Evolutionary conservation across 2,797 vertebrate species (phyloP), one percentile per base, ranked within the genome.

Genomic region (Chromobotia macracanthus): DNA sequence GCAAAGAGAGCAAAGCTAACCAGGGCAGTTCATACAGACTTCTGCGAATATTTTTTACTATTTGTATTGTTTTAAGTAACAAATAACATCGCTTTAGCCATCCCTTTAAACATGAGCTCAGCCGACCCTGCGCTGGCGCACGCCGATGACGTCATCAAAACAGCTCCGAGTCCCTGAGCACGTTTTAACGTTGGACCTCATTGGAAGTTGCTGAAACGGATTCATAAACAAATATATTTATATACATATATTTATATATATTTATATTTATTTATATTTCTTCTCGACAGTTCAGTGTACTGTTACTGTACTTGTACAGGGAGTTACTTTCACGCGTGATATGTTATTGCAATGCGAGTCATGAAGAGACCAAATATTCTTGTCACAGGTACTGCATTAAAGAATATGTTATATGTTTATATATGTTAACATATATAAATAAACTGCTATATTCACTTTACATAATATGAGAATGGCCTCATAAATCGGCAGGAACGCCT

Each of bases 311-410:
- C 15, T 50, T 4, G 7, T 7, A 5, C 19, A 53, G 28, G 35
- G 8, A 53, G 4, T 28, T 46, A 8, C 28, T 60, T 61, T n/a
- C 50, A 23, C 80, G 72, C 64, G 71, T 68, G 66, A 56, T 23
- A 66, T 4, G 35, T 55, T 25, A 13, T 55, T 75, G 83, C 48
- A 10, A 91, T 92, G 91, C 92, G 88, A 87, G 92, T 90, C 80
- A 95, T 92, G 93, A 91, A 90, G 90, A 87, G 89, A 60, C 96
- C 96, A 1, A 99, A 98, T 81, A 82, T 98, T 31, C 88, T 99
- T 61, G 86, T 98, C 50, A 98, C 97, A 31, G 97, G 97, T 97
- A 76, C n/a, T n/a, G 10, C 0, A 23, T 21, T n/a, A n/a, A 11
- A n/a, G n/a, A n/a, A n/a, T n/a, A n/a, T n/a, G n/a, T n/a, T n/a